phyloP scores from a whole-genome alignment of 2,888 invertebrate species.

The Cerceris ruficornis region DNA sequence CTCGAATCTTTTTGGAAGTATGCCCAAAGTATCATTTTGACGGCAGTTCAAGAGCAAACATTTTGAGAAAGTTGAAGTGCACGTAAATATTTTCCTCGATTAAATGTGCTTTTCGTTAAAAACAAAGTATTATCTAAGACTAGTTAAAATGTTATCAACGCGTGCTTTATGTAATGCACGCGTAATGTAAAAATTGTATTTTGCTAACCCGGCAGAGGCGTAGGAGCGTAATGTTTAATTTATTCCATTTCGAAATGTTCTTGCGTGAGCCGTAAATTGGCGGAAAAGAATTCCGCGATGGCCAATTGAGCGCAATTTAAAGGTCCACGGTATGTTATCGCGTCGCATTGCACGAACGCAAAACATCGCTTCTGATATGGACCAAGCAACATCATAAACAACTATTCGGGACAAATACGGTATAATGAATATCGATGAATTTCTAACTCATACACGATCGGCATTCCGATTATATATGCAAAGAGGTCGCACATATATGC shows the following conservation, averaged over 20 bases:
- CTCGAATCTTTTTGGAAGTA: constrained; percentile 32
- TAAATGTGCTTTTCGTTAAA: neutral
- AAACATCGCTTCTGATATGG: neutral
- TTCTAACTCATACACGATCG: constrained; percentile 24
- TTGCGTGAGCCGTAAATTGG: constrained; percentile 2
- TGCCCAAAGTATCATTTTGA: constrained; percentile 37
- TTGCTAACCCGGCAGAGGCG: neutral
- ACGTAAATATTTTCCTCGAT: constrained; percentile 2
- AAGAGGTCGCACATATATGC: constrained; percentile 32
- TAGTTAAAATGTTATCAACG: no score
- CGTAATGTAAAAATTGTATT: neutral
- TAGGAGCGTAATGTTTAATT: constrained; percentile 2
- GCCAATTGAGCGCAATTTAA: constrained; percentile 46
- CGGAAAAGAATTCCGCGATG: constrained; percentile 26
- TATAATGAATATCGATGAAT: neutral
- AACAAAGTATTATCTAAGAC: no score
- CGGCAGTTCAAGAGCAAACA: constrained; percentile 34
- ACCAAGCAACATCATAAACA: neutral
- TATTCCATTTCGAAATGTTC: constrained; percentile 4
- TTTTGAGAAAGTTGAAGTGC: neutral
- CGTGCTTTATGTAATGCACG: neutral
- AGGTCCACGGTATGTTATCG: constrained; percentile 35
- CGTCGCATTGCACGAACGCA: neutral
- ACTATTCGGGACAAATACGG: neutral
- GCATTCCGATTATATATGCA: constrained; percentile 43